Conservation (phyloP, 64 coral and sea anemone species). For the Montipora capricornis region DNA sequence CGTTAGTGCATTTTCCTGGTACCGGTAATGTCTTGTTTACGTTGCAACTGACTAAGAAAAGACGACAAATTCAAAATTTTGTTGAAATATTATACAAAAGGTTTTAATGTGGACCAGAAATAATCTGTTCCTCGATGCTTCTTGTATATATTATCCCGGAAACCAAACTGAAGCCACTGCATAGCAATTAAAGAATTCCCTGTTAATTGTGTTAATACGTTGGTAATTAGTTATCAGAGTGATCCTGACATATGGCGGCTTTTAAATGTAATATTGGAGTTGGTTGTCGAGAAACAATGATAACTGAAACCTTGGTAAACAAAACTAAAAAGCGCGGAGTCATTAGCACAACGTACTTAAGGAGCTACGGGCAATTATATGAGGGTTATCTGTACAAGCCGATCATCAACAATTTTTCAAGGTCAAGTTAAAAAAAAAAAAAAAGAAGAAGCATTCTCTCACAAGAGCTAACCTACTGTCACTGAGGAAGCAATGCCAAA, state of each 20-base stretch:
- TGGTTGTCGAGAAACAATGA: background rate
- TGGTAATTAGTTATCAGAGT: background rate
- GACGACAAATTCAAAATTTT: background rate
- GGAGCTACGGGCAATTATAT: too few relatives aligned
- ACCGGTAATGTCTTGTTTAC: background rate
- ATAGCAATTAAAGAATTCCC: constrained; percentile 8
- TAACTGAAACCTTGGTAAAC: background rate
- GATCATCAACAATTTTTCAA: too few relatives aligned
- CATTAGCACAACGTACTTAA: too few relatives aligned
- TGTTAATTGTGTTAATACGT: background rate
- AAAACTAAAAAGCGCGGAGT: background rate
- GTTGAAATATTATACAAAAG: background rate
- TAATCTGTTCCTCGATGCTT: background rate
- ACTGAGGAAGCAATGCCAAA: too few relatives aligned
- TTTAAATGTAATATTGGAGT: background rate
- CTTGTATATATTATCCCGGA: background rate
- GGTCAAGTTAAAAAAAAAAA: too few relatives aligned
- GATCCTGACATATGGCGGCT: background rate
- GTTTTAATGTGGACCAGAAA: background rate
- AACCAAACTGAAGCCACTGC: background rate
- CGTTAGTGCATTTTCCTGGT: background rate
- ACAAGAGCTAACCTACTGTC: too few relatives aligned
- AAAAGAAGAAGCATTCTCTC: too few relatives aligned
- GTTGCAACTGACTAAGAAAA: background rate
- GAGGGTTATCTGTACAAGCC: too few relatives aligned